A percentile compares a stretch with the other conserved stretches of the same genome.
These are phyloP conservation scores for Tetragonula carbonaria DNA, from an alignment of 2,888 invertebrate species.

Conservation along the genomic window DNA sequence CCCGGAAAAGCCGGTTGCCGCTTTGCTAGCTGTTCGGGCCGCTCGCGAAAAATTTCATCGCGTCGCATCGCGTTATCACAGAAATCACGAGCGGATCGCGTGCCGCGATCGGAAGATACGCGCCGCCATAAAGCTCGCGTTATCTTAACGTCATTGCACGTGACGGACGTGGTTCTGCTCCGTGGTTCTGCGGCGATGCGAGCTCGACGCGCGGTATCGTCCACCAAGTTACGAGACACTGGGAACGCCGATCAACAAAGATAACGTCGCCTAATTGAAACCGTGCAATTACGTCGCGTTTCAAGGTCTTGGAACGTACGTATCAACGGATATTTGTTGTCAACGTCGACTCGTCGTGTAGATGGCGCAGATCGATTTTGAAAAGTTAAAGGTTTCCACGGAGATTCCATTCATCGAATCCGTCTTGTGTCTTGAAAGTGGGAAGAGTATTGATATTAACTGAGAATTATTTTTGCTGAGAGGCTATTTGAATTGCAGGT, in stretches of 20 bases:
- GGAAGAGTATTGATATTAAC: too few relatives aligned
- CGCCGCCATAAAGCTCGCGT: slow-evolving; percentile 74
- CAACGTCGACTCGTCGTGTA: too few relatives aligned
- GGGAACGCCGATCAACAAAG: slow-evolving; percentile 54
- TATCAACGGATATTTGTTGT: neutral
- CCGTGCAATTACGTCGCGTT: neutral
- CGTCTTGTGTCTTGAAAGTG: too few relatives aligned
- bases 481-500: too few relatives aligned
- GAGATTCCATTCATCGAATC: slow-evolving; percentile 8
- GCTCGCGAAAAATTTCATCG: slow-evolving; percentile 13
- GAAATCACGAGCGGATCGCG: slow-evolving; percentile 50
- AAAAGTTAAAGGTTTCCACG: neutral
- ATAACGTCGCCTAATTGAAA: slow-evolving; percentile 7
- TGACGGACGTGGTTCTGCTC: slow-evolving; percentile 75
- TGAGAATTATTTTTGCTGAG: too few relatives aligned
- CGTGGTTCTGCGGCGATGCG: slow-evolving; percentile 41
- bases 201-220: slow-evolving; percentile 54
- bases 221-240: slow-evolving; percentile 44
- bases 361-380: neutral
- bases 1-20: neutral
- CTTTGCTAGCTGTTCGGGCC: too few relatives aligned
- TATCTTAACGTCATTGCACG: slow-evolving; percentile 78
- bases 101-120: slow-evolving; percentile 62
- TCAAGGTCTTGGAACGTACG: neutral
- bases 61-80: slow-evolving; percentile 13